Evolutionary conservation across 2,797 vertebrate species (phyloP), one percentile per base, ranked within the genome.

Genomic region (Poeciliopsis paucimaculata): DNA sequence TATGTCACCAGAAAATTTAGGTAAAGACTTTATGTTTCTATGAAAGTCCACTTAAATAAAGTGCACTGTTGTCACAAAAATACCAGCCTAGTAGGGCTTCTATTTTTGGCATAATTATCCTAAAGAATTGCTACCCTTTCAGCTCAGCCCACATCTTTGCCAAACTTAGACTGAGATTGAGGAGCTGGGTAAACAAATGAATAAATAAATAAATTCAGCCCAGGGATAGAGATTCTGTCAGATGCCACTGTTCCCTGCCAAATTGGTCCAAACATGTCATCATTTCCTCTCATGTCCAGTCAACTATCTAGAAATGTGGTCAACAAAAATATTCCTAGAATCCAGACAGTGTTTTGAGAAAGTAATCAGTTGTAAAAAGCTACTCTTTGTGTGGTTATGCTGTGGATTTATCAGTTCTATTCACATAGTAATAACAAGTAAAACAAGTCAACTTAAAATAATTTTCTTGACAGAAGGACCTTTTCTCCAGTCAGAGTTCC

Each of bases 241-340:
- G 76, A 71, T 51, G 53, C 76, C 4, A 3, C 76, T 70, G 57
- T 15, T 79, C 76, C 62, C 79, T 41, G 72, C 77, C 8, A 89
- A 88, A 91, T 90, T 90, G 83, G 82, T 51, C 83, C 82, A 75
- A 78, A 87, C 79, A 86, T 77, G 79, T 78, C 87, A 84, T 77
- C 47, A 77, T 80, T n/a, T 55, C 53, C 11, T 55, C 74, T 77
- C 60, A 16, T 72, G 72, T 81, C 71, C 75, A 28, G 26, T 72
- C 15, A 51, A 64, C 71, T 11, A 20, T 13, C 51, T 73, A 13
- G 43, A 82, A 84, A 81, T 78, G 39, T 0, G 53, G 5, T 57
- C 88, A 55, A 82, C 84, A 76, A 84, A 80, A 85, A 83, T n/a
- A 68, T 83, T 80, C 53, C 34, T 34, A 31, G 71, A 62, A 64